These are phyloP conservation scores for Oreortyx pictus DNA, from an alignment of 2,797 vertebrate species.

Conservation along the genomic window DNA sequence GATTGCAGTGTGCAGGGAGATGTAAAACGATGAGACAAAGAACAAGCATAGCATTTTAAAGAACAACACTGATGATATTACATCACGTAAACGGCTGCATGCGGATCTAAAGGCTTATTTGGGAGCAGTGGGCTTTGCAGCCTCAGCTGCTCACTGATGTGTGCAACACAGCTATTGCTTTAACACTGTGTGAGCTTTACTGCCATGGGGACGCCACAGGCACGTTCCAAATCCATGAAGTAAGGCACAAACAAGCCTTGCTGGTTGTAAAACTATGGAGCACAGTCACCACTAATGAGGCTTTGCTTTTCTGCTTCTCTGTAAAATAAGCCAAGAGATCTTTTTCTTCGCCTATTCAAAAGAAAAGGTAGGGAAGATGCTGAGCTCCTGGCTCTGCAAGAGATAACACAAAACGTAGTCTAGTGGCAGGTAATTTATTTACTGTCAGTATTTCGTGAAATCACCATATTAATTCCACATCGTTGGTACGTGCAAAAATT, in stretches of 20 bases:
- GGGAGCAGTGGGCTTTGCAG: not conserved
- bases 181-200: not conserved
- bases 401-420: not conserved
- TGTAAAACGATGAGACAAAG: not conserved
- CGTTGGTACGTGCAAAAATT: not conserved
- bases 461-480: not conserved
- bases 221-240: not conserved
- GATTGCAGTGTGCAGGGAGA: not conserved
- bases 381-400: not conserved
- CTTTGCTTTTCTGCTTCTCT: not conserved
- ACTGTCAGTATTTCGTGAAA: conserved; percentile 18
- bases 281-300: not conserved
- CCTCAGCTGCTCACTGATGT: not conserved
- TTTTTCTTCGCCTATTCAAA: not conserved
- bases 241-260: not conserved
- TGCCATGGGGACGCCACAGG: not conserved
- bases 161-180: not conserved
- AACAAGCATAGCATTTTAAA: not conserved
- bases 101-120: not conserved
- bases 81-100: not conserved
- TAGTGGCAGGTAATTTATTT: conserved; percentile 22
- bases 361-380: not conserved
- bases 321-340: not conserved
- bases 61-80: not conserved
- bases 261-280: not conserved